Evolutionary conservation across 2,113 vertebrate genomes (phyloP).

Genomic region (Elephas maximus): DNA sequence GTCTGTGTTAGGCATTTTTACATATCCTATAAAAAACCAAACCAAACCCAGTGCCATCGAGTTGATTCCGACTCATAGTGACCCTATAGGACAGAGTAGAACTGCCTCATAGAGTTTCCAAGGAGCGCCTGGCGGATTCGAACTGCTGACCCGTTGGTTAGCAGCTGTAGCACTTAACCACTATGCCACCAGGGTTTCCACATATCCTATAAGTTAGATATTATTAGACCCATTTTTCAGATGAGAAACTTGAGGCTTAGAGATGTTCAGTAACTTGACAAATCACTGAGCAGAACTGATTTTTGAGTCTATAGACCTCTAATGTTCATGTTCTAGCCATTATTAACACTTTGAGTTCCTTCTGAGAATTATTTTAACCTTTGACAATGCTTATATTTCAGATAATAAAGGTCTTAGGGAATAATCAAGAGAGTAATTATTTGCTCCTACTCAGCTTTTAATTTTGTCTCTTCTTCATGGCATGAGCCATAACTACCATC

Average conservation of each 20-base stretch:
- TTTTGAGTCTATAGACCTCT: background rate
- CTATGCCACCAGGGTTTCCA: background rate
- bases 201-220: background rate
- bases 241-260: background rate
- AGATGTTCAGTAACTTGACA: background rate
- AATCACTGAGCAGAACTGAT: background rate
- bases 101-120: too few species aligned
- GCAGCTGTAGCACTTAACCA: too few species aligned
- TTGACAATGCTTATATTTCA: background rate
- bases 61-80: too few species aligned
- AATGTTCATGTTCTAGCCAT: background rate
- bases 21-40: background rate
- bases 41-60: too few species aligned
- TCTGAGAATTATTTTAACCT: constrained; percentile 39
- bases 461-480: constrained; percentile 32
- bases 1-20: background rate
- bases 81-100: too few species aligned
- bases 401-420: constrained; percentile 5
- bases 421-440: background rate
- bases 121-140: too few species aligned
- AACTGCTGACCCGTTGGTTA: too few species aligned
- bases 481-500: background rate
- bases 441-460: constrained; percentile 8
- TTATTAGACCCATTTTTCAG: background rate
- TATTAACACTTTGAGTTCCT: constrained; percentile 24